Percentiles rank a stretch among this genome's conserved stretches.
These are phyloP conservation scores for Ptiloglossa arizonensis DNA, from an alignment of 1,140 invertebrate genomes.

Conservation along the genomic window DNA sequence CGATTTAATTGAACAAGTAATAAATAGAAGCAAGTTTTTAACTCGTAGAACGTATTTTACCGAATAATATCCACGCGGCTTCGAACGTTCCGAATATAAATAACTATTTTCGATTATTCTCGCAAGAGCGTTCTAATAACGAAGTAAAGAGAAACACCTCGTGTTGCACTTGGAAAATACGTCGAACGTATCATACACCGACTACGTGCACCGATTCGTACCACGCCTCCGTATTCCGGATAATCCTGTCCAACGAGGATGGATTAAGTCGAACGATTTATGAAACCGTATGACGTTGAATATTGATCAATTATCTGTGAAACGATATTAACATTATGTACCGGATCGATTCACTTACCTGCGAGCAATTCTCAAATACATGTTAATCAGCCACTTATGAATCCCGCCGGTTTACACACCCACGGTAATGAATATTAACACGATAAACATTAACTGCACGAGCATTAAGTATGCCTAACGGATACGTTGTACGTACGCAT, in stretches of 20 bases:
- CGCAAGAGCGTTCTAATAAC: no score
- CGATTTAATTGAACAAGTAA: no score
- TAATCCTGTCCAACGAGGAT: not conserved
- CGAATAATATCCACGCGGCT: no score
- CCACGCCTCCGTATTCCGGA: not conserved
- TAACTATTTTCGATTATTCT: no score
- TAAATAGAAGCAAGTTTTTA: no score
- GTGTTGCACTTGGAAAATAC: no score
- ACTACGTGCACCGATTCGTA: not conserved
- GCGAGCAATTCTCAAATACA: constrained; percentile 2
- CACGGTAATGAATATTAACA: constrained; percentile 56
- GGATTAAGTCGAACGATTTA: constrained; percentile 39
- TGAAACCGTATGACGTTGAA: not conserved
- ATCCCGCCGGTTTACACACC: constrained; percentile 30
- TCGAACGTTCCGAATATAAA: no score
- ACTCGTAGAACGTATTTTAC: no score
- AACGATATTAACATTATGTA: constrained; percentile 17
- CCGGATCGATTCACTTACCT: not conserved
- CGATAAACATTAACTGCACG: not conserved
- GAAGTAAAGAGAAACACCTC: no score
- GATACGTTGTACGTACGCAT: constrained; percentile 1
- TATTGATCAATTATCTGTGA: constrained; percentile 21
- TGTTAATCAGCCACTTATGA: constrained; percentile 40
- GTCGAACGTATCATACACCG: no score
- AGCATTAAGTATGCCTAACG: constrained; percentile 35